phyloP scores from a whole-genome alignment of 2,797 vertebrate genomes.

The Epinephelus coioides region DNA sequence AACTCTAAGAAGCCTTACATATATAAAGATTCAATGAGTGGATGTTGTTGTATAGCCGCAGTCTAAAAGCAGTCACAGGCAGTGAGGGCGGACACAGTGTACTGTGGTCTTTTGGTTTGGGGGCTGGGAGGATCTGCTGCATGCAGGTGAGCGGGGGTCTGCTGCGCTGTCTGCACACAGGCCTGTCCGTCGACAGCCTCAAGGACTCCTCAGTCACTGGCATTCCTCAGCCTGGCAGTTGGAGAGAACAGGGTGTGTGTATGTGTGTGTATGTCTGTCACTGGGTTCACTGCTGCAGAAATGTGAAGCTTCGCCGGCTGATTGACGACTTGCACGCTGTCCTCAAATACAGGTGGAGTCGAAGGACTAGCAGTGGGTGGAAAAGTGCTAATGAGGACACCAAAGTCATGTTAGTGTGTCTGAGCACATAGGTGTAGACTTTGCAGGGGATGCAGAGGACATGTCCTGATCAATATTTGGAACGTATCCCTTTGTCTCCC shows the following conservation, averaged over 20 bases:
- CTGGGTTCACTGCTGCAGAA: constrained; percentile 46
- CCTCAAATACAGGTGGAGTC: constrained; percentile 21
- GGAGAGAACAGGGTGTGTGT: constrained; percentile 39
- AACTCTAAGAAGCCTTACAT: constrained; percentile 15
- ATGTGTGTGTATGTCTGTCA: constrained; percentile 33
- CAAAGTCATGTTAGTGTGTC: background rate
- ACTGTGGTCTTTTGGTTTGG: constrained; percentile 35
- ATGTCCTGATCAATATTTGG: too few species aligned
- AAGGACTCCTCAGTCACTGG: constrained; percentile 77
- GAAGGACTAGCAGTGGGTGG: background rate
- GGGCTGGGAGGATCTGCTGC: constrained; percentile 40
- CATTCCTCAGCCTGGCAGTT: constrained; percentile 74
- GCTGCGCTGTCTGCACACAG: constrained; percentile 58
- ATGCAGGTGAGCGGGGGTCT: constrained; percentile 68
- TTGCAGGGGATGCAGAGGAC: too few species aligned
- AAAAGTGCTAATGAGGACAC: constrained; percentile 2
- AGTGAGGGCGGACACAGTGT: constrained; percentile 32
- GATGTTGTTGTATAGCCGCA: constrained; percentile 25
- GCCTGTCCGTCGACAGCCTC: constrained; percentile 71
- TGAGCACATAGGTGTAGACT: background rate
- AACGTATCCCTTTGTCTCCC: too few species aligned
- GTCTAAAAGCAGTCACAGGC: constrained; percentile 28
- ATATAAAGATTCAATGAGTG: constrained; percentile 8
- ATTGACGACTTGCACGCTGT: constrained; percentile 54
- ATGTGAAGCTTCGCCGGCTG: constrained; percentile 54